Percentiles rank a stretch among this genome's conserved stretches.
Evolutionary conservation across 2,797 vertebrate genomes (phyloP).

Genomic region (Chrosomus eos): DNA sequence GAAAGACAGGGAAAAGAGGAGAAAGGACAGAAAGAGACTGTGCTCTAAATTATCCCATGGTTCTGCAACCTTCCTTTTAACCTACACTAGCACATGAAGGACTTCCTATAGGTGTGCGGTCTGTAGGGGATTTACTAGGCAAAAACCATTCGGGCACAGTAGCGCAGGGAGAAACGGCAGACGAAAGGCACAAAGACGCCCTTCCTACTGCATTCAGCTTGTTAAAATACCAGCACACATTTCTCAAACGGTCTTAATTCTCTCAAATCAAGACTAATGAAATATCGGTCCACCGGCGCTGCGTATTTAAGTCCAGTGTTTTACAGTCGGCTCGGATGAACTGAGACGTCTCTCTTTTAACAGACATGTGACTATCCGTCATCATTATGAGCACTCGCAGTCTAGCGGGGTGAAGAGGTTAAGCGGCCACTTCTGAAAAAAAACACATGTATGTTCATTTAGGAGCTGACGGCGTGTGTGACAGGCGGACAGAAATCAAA

Average conservation of each 20-base stretch:
- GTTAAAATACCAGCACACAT: constrained; percentile 58
- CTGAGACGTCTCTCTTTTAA: constrained; percentile 63
- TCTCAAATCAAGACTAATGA: constrained; percentile 54
- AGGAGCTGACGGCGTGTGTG: constrained; percentile 73
- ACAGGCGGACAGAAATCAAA: constrained; percentile 78
- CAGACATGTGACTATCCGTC: constrained; percentile 78
- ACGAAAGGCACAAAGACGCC: constrained; percentile 36
- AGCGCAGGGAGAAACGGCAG: not conserved
- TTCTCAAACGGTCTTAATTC: constrained; percentile 51
- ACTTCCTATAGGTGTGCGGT: constrained; percentile 23
- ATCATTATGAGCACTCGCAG: constrained; percentile 79
- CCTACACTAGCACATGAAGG: constrained; percentile 23
- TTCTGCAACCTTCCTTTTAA: constrained; percentile 17
- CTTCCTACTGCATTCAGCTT: constrained; percentile 22
- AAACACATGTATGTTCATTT: constrained; percentile 68
- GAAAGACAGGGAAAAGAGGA: not conserved
- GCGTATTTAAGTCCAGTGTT: constrained; percentile 6
- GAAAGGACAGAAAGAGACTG: not conserved
- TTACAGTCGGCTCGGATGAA: constrained; percentile 41
- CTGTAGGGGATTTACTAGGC: constrained; percentile 10
- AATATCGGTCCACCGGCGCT: constrained; percentile 14
- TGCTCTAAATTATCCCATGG: constrained; percentile 7
- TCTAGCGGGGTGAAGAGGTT: constrained; percentile 79
- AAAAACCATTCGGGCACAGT: not conserved
- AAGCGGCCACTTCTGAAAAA: constrained; percentile 70